Conservation (phyloP, 2,888 invertebrate species). For the Tinea semifulvella region DNA sequence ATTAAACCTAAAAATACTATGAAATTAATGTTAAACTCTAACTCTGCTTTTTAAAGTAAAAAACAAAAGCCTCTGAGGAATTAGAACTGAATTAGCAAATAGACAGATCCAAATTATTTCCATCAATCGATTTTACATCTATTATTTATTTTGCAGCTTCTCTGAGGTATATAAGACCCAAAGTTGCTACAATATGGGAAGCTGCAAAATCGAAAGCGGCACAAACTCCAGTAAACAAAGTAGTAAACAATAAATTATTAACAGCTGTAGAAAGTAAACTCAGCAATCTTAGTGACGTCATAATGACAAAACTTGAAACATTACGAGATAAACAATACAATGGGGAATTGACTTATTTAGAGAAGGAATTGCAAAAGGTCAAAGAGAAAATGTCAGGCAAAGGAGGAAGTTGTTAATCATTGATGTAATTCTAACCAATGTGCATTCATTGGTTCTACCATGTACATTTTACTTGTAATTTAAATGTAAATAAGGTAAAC, state of each 20-base stretch:
- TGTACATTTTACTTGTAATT: neutral
- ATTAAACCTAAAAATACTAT: no score
- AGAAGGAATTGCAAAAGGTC: slow-evolving; percentile 36
- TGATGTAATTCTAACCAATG: neutral
- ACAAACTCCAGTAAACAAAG: slow-evolving; percentile 29
- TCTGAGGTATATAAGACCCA: slow-evolving; percentile 34
- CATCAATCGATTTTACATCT: no score
- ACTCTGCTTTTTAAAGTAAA: no score
- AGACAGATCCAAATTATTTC: no score
- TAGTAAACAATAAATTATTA: slow-evolving; percentile 35
- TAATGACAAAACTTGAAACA: slow-evolving; percentile 27
- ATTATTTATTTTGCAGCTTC: slow-evolving; percentile 43
- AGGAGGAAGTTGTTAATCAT: neutral
- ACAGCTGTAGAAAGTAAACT: slow-evolving; percentile 31
- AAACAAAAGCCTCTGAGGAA: no score
- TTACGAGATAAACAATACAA: slow-evolving; percentile 34
- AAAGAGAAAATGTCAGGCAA: slow-evolving; percentile 27
- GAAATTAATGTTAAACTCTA: no score
- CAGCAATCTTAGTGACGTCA: slow-evolving; percentile 21
- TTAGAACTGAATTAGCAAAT: no score
- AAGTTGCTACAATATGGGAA: slow-evolving; percentile 35
- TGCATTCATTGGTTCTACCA: neutral
- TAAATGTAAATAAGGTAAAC: neutral
- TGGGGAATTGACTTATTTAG: slow-evolving; percentile 37
- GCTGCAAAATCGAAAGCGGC: slow-evolving; percentile 29